A percentile compares a stretch with the other conserved stretches of the same genome.
Evolutionary conservation across 2,888 invertebrate genomes (phyloP).

Genomic region (Abrostola triplasia): DNA sequence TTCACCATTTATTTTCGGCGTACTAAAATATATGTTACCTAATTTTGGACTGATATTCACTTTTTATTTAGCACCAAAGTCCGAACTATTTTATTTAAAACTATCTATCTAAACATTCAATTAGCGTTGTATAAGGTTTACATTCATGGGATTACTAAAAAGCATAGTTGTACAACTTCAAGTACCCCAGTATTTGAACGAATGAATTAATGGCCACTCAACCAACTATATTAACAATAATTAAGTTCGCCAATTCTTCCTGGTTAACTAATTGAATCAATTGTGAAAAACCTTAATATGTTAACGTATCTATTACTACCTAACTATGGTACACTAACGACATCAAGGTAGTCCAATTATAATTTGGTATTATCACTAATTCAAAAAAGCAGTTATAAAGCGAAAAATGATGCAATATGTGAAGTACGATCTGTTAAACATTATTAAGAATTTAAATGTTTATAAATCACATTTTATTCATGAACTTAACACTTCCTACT

Average conservation of each 20-base stretch:
- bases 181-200: slow-evolving; percentile 13
- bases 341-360: slow-evolving; percentile 3
- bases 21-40: slow-evolving; percentile 58
- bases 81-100: slow-evolving; percentile 76
- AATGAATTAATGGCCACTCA: slow-evolving; percentile 22
- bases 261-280: slow-evolving; percentile 7
- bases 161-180: slow-evolving; percentile 15
- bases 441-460: not conserved
- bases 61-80: slow-evolving; percentile 84
- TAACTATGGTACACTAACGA: not conserved
- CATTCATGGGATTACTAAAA: slow-evolving; percentile 32
- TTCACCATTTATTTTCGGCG: slow-evolving; percentile 40
- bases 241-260: slow-evolving; percentile 17
- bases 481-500: slow-evolving; percentile 1
- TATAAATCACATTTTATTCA: not conserved
- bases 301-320: slow-evolving; percentile 4
- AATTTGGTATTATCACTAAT: slow-evolving; percentile 4
- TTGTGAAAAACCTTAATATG: slow-evolving; percentile 13
- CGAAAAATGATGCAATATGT: not conserved
- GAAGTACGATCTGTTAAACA: not conserved
- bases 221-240: slow-evolving; percentile 30
- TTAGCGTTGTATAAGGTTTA: slow-evolving; percentile 51
- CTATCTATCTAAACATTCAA: slow-evolving; percentile 70
- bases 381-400: not conserved
- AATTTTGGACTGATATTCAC: slow-evolving; percentile 75